Conservation (phyloP, 2,888 invertebrate genomes). For the Melolontha melolontha region DNA sequence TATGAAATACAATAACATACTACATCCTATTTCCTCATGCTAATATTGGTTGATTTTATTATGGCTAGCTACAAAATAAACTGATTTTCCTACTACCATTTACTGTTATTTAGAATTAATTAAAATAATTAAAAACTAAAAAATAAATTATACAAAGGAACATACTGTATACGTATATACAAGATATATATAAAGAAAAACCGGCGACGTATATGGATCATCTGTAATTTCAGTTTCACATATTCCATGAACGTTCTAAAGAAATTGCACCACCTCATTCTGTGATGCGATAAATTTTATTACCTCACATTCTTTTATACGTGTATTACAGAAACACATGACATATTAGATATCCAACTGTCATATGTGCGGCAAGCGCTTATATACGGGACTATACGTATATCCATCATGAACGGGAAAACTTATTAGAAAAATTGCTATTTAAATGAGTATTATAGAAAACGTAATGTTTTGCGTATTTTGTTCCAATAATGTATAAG, state of each 20-base stretch:
- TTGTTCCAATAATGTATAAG: no score
- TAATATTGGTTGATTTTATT: no score
- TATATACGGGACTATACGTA: background rate
- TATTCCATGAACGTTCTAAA: conserved; percentile 49
- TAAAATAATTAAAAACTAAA: no score
- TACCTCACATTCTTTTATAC: conserved; percentile 50
- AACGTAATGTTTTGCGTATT: no score
- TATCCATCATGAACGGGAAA: conserved; percentile 13
- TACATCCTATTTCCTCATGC: no score
- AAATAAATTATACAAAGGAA: no score
- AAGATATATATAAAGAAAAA: conserved; percentile 15
- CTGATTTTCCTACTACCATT: no score
- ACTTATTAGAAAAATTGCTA: background rate
- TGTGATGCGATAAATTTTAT: conserved; percentile 52
- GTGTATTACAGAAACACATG: conserved; percentile 46
- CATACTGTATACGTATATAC: no score
- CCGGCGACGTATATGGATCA: conserved; percentile 43
- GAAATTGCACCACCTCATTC: conserved; percentile 48
- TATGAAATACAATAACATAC: no score
- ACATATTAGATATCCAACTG: conserved; percentile 41
- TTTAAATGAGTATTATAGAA: no score
- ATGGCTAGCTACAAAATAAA: no score
- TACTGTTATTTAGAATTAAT: no score
- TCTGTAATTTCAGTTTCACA: conserved; percentile 46
- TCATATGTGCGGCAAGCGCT: conserved; percentile 11